Evolutionary conservation across 2,888 invertebrate species (phyloP), one percentile per base, ranked within the genome.

Genomic region (Priocnemis perturbator): DNA sequence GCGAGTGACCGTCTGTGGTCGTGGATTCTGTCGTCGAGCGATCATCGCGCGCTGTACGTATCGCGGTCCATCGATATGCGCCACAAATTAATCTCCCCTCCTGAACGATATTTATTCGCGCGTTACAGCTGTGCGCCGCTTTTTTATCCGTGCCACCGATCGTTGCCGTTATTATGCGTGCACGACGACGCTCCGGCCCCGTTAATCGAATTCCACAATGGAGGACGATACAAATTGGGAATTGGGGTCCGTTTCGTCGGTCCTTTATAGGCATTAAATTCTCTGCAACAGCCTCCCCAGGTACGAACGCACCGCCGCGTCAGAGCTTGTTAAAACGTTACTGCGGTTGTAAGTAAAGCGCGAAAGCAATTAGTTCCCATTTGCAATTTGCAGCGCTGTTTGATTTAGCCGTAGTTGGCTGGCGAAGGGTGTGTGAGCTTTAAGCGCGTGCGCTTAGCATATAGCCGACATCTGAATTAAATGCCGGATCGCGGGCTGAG

Each of bases 281-380:
- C 59, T 26, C 48, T 50, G 62, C 52, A 64, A 56, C 61, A 50
- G 14, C 56, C 14, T 11, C 11, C 37, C 15, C 19, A 15, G 44
- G 58, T 47, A 63, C 58, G 64, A 72, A 48, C 60, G 64, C 55
- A 37, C 30, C n/a, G 67, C 59, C 71, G 66, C 71, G 65, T 73
- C 77, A 61, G 61, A 62, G 77, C 77, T 70, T 72, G 79, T 80
- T 81, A 79, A 81, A 81, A 77, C 74, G 79, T 69, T 71, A 71
- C 76, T 74, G 77, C 73, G 74, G 78, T 74, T 73, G 67, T 74
- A 73, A 73, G 78, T 74, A 81, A 81, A 81, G 81, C 76, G 77
- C 67, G 76, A 79, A 81, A 75, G 81, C 81, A 81, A 81, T 81
- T 81, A 81, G 81, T 77, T 79, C 74, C 74, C 78, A 81, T 77